phyloP scores from a whole-genome alignment of 1,140 invertebrate species.

The Meloidogyne exigua region DNA sequence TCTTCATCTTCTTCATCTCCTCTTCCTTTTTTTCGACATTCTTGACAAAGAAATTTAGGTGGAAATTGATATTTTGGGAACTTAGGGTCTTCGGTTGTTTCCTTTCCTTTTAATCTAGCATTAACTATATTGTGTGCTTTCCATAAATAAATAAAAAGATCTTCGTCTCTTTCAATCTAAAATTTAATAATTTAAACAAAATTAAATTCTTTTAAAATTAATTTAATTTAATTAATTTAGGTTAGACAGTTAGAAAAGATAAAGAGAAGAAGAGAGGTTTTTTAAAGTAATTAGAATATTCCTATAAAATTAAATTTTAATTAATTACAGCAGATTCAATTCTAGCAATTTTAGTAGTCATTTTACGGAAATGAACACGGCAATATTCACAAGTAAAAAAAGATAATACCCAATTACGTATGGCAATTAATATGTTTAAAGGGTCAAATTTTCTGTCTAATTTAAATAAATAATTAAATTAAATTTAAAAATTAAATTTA shows the following conservation, averaged over 20 bases:
- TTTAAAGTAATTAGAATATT: too few species aligned
- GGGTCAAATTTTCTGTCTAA: conserved; percentile 47
- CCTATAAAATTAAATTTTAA: neutral
- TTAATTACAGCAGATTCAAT: conserved; percentile 47
- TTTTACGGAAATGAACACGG: conserved; percentile 57
- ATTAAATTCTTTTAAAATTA: too few species aligned
- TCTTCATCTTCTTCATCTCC: conserved; percentile 5
- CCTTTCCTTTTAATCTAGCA: conserved; percentile 50
- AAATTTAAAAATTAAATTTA: conserved; percentile 13
- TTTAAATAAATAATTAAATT: neutral
- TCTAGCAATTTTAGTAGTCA: conserved; percentile 60
- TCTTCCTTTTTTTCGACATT: conserved; percentile 45
- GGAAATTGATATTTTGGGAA: conserved; percentile 63
- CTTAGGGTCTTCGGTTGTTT: conserved; percentile 60
- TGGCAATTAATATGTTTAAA: conserved; percentile 51
- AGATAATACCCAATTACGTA: conserved; percentile 57
- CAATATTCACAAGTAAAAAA: conserved; percentile 63
- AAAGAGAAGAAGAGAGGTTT: too few species aligned
- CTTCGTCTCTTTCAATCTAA: conserved; percentile 55
- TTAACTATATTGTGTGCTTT: conserved; percentile 63
- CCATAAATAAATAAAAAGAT: conserved; percentile 63
- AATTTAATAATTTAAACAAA: too few species aligned
- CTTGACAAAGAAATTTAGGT: conserved; percentile 56
- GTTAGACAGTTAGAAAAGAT: too few species aligned
- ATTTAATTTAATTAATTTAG: too few species aligned